These are phyloP conservation scores for Leptatherina wallacei DNA, from an alignment of 2,797 vertebrate species.

Conservation along the genomic window DNA sequence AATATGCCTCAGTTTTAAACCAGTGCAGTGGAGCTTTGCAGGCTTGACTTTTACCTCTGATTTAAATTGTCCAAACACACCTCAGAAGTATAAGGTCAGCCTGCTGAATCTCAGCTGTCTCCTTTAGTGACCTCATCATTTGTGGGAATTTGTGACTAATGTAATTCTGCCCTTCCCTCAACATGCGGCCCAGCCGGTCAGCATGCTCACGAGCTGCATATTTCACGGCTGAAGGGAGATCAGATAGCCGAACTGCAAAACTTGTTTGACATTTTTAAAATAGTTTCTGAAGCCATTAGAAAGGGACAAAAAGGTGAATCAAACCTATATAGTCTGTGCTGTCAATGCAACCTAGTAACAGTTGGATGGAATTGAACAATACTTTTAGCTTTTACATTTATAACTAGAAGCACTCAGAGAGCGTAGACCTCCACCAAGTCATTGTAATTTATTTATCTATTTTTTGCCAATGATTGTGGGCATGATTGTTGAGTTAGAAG, in stretches of 20 bases:
- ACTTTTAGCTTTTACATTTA: background rate
- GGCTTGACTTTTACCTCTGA: background rate
- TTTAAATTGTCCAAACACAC: constrained; percentile 2
- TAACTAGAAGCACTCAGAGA: no score
- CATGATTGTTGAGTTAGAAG: no score
- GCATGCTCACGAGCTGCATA: background rate
- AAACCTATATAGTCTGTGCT: background rate
- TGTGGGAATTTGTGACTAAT: background rate
- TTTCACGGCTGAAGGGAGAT: constrained; percentile 23
- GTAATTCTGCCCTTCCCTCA: background rate
- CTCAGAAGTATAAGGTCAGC: constrained; percentile 21
- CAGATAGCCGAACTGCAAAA: background rate
- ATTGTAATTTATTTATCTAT: no score
- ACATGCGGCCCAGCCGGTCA: background rate
- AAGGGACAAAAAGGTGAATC: constrained; percentile 16
- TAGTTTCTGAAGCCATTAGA: background rate
- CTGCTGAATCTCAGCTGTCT: constrained; percentile 1
- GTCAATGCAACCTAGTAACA: background rate
- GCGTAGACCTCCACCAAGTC: no score
- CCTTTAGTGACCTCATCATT: background rate
- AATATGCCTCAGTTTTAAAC: background rate
- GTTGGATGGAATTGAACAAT: background rate
- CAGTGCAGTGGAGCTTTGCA: no score
- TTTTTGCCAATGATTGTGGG: no score
- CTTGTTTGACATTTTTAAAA: constrained; percentile 19